phyloP scores from a whole-genome alignment of 2,797 vertebrate genomes.

The Smutsia temminckii region DNA sequence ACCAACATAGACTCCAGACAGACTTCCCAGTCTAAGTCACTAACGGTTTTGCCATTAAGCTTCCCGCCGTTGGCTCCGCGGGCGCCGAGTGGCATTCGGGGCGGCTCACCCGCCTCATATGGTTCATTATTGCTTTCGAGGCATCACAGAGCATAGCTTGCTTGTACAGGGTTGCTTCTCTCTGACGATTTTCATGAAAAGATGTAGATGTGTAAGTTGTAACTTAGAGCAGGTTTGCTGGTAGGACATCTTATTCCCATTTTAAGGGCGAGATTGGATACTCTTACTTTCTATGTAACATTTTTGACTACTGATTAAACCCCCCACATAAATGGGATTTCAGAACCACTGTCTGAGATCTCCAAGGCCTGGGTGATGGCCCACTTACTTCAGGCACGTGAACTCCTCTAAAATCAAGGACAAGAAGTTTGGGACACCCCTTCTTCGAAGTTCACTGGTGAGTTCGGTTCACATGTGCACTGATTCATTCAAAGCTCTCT shows the following conservation, averaged over 20 bases:
- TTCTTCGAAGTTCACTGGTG: neutral
- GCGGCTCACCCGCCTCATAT: neutral
- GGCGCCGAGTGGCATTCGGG: neutral
- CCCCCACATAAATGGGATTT: neutral
- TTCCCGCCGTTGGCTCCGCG: neutral
- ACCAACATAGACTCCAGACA: neutral
- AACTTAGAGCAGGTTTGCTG: slow-evolving; percentile 7
- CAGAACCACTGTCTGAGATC: neutral
- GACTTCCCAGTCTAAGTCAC: slow-evolving; percentile 15
- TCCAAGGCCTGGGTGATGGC: neutral
- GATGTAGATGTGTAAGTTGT: neutral
- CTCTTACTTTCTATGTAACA: neutral
- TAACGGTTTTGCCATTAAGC: slow-evolving; percentile 15
- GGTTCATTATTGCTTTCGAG: neutral
- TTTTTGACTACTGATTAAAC: neutral
- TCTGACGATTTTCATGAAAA: slow-evolving; percentile 9
- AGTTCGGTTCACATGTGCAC: neutral
- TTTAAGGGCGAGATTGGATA: neutral
- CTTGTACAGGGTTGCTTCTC: neutral
- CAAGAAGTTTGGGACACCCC: neutral
- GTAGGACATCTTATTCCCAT: neutral
- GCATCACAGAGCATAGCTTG: neutral
- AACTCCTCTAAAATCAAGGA: neutral
- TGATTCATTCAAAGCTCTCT: neutral
- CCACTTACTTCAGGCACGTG: neutral